Evolutionary conservation across 2,888 invertebrate genomes (phyloP), one percentile per base, ranked within the genome.

Genomic region (Parelbella ahira): DNA sequence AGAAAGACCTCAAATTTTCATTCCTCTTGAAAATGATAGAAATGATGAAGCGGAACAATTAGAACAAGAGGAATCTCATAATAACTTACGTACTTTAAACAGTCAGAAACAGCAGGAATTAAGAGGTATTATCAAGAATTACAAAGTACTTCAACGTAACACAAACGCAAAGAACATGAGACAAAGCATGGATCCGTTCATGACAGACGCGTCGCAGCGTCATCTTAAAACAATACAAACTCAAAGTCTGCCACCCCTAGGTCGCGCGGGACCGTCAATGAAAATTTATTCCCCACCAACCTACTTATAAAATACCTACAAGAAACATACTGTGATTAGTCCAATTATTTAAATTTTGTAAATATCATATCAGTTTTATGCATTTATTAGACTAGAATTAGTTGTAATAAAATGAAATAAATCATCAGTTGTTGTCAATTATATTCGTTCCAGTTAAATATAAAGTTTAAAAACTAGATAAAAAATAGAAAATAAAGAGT

Each of bases 281-380:
- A 87, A 81, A 52, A 75, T 72, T 44, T 86, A 86, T 54, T 53
- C 81, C 37, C 87, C 87, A 23, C 84, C 87, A 12, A 63, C 75
- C 39, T 84, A 75, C 47, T 66, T 74, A 49, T 82, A 71, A 63
- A 27, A n/a, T n/a, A n/a, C n/a, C n/a, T n/a, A n/a, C 33, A 24
- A 45, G 7, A 37, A 37, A 23, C 38, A 12, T 38, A 63, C 62
- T 77, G 78, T 81, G 78, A 78, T 79, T 65, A 60, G 47, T 13
- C 27, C 24, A 41, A 21, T 11, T 44, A 15, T 34, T 27, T 7
- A 27, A 29, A 29, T 63, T 60, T 69, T 79, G 78, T 80, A 78
- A 70, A 76, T 78, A 78, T 51, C 45, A 53, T 47, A 54, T 51
- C 50, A 49, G 36, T 46, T 54, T 49, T 45, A 45, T 72, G 84